phyloP scores from a whole-genome alignment of 2,888 invertebrate genomes.

The Leptinotarsa haldemani region DNA sequence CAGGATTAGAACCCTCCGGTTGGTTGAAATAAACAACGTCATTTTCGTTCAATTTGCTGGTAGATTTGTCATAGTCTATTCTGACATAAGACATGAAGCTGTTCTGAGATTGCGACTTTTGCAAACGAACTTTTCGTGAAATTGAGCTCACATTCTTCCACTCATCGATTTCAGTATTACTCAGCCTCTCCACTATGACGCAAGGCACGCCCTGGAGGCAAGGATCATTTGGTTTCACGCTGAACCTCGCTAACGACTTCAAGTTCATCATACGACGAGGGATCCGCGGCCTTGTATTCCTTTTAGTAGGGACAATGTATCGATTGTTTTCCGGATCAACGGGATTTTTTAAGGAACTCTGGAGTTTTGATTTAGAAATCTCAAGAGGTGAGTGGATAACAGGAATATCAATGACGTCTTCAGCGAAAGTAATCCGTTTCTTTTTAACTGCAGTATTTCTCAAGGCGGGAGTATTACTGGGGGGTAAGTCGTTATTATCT shows the following conservation, averaged over 20 bases:
- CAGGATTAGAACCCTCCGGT: not conserved
- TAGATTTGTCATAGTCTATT: slow-evolving; percentile 46
- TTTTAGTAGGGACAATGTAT: too few relatives aligned
- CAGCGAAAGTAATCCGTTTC: slow-evolving; percentile 33
- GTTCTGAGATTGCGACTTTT: slow-evolving; percentile 11
- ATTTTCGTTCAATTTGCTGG: slow-evolving; percentile 27
- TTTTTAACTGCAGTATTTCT: slow-evolving; percentile 16
- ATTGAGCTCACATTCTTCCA: slow-evolving; percentile 33
- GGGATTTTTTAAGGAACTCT: slow-evolving; percentile 35
- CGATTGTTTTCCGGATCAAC: not conserved
- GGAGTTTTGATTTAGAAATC: slow-evolving; percentile 11
- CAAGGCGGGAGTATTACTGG: too few relatives aligned
- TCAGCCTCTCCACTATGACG: slow-evolving; percentile 36
- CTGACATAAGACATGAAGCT: slow-evolving; percentile 26
- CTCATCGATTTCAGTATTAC: slow-evolving; percentile 36
- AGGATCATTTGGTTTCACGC: slow-evolving; percentile 30
- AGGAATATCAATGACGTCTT: slow-evolving; percentile 12
- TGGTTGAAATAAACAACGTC: slow-evolving; percentile 22
- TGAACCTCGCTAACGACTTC: slow-evolving; percentile 24
- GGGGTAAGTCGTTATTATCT: too few relatives aligned
- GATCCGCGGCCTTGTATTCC: slow-evolving; percentile 16
- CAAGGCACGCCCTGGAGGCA: slow-evolving; percentile 34
- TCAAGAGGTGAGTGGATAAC: not conserved
- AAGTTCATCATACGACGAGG: slow-evolving; percentile 26
- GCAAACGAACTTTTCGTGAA: slow-evolving; percentile 17